These are phyloP conservation scores for Erebia palarica DNA, from an alignment of 2,888 invertebrate species.

Conservation along the genomic window DNA sequence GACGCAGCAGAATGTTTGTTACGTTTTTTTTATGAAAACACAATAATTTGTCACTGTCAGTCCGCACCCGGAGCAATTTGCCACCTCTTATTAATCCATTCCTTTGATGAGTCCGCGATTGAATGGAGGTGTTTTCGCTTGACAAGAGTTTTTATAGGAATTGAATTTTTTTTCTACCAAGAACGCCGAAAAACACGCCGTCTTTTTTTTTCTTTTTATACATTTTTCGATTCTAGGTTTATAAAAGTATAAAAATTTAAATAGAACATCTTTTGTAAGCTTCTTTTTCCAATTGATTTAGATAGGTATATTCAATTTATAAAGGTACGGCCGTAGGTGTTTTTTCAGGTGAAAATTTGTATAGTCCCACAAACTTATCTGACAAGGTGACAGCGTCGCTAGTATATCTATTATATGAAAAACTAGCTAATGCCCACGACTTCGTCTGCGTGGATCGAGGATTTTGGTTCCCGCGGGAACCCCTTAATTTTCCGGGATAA, in stretches of 20 bases:
- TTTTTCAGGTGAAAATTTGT: too few relatives aligned
- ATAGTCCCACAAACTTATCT: too few relatives aligned
- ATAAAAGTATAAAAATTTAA: slow-evolving; percentile 14
- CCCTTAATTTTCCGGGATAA: too few relatives aligned
- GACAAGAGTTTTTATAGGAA: slow-evolving; percentile 15
- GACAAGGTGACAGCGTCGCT: too few relatives aligned
- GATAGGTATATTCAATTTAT: too few relatives aligned
- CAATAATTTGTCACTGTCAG: slow-evolving; percentile 41
- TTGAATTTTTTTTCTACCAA: slow-evolving; percentile 29
- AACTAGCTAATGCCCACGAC: too few relatives aligned
- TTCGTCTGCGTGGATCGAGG: too few relatives aligned
- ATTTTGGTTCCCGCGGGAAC: too few relatives aligned
- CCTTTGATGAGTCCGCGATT: slow-evolving; percentile 42
- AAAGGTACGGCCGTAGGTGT: too few relatives aligned
- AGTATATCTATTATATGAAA: too few relatives aligned
- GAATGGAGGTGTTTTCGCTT: slow-evolving; percentile 39
- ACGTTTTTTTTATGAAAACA: slow-evolving; percentile 25
- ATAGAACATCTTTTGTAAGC: background rate
- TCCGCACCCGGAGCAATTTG: slow-evolving; percentile 22
- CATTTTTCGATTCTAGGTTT: background rate
- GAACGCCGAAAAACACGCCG: slow-evolving; percentile 11
- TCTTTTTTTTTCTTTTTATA: background rate
- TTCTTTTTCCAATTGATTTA: too few relatives aligned
- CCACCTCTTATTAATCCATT: slow-evolving; percentile 44
- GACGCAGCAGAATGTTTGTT: background rate